Evolutionary conservation across 2,797 vertebrate species (phyloP).

Genomic region (Prunella strophiata): DNA sequence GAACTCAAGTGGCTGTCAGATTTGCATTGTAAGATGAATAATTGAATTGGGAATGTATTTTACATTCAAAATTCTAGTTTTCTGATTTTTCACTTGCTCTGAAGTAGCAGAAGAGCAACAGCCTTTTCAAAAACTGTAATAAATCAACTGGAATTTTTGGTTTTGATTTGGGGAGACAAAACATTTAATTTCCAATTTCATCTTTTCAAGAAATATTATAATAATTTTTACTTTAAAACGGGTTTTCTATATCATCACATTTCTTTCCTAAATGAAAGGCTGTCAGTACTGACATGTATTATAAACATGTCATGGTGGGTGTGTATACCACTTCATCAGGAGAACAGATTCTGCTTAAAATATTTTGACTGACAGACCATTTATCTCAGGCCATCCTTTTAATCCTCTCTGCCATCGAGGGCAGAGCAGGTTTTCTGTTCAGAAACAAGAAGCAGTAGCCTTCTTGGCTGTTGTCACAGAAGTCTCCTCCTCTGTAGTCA

Average conservation of each 20-base stretch:
- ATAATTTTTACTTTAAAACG: neutral
- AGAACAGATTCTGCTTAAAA: neutral
- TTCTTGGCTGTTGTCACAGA: neutral
- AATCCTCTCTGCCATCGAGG: neutral
- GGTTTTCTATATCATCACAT: neutral
- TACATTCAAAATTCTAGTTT: neutral
- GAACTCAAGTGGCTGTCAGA: neutral
- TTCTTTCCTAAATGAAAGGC: neutral
- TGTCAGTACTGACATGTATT: neutral
- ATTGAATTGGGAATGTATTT: conserved; percentile 11
- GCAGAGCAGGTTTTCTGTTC: neutral
- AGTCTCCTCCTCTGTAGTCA: neutral
- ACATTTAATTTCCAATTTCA: neutral
- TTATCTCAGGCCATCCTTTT: neutral
- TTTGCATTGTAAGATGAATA: conserved; percentile 38
- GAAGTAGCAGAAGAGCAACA: neutral
- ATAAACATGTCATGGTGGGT: neutral
- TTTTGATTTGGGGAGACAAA: neutral
- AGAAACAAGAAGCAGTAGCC: neutral
- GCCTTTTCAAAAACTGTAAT: neutral
- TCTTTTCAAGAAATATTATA: neutral
- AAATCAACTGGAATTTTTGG: neutral
- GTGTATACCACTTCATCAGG: neutral
- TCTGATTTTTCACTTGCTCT: neutral
- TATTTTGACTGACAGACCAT: neutral